Conservation (phyloP, 2,888 invertebrate species). For the Tryphoninae sp. region DNA sequence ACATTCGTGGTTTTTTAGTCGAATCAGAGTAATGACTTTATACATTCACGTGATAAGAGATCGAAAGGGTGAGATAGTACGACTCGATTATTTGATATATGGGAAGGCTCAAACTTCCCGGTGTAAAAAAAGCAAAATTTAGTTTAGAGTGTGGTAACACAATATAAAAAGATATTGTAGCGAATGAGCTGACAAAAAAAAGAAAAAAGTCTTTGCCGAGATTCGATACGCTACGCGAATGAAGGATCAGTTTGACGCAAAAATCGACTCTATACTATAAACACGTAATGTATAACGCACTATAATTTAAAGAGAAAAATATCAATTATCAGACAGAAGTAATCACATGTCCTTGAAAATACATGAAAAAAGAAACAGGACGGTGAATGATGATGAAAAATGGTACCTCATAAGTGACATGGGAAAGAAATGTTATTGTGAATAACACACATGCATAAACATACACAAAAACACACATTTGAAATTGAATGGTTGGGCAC, state of each 20-base stretch:
- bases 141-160: conserved; percentile 19
- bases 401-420: conserved; percentile 57
- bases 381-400: conserved; percentile 62
- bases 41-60: conserved; percentile 51
- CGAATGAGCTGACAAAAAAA: neutral
- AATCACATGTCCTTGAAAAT: conserved; percentile 68
- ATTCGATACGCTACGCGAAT: conserved; percentile 61
- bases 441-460: conserved; percentile 65
- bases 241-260: conserved; percentile 76
- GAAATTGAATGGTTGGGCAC: conserved; percentile 49
- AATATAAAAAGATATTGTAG: conserved; percentile 27
- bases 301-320: conserved; percentile 74
- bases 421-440: conserved; percentile 73
- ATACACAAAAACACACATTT: conserved; percentile 31
- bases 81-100: conserved; percentile 38
- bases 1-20: conserved; percentile 44
- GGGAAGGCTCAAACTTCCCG: conserved; percentile 22
- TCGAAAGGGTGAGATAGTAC: neutral
- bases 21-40: conserved; percentile 54
- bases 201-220: conserved; percentile 46
- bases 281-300: conserved; percentile 77
- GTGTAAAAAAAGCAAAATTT: conserved; percentile 42
- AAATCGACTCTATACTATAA: conserved; percentile 74
- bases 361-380: conserved; percentile 60
- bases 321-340: conserved; percentile 67